Base-by-base conservation (phyloP, 2,888 invertebrate species). In the Argynnis bischoffii region DNA sequence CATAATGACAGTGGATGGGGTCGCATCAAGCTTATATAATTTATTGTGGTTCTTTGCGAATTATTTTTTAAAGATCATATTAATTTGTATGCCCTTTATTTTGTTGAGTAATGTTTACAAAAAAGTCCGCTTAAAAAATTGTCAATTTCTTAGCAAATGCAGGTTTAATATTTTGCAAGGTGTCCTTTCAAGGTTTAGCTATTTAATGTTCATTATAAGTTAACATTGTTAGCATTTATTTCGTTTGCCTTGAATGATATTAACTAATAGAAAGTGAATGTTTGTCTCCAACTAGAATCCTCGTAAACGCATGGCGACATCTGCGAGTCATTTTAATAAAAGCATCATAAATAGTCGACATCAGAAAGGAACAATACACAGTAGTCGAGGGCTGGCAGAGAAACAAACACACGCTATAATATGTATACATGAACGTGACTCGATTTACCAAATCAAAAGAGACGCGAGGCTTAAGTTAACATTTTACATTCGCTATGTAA, bases 371-470 rank as follows among this genome's bases (percentile, higher is more conserved):
- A 82, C 79, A 83, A 84, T 81, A 81, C 82, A 83, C 84, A 86
- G 83, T 84, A 85, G 84, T 83, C 81, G 81, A 81, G 78, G 67
- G 69, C 80, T 77, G 79, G 78, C 81, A 82, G 79, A 84, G 84
- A 84, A 83, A 87, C 81, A 86, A 81, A 87, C 84, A 84, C 78
- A 84, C 80, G 82, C 81, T 76, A 26, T 59, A 47, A 65, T 65
- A 66, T 21, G 78, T 79, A 75, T 75, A 75, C 76, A 74, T 75
- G 82, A 79, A 90, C 90, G 92, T 91, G 91, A 89, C 90, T 90
- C 86, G 89, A 84, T 86, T 90, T 89, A 92, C 92, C 92, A 91
- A 92, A 91, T 86, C 85, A 83, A 79, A 81, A 82, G 85, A 86
- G 85, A 86, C 84, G 87, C 87, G 88, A 90, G 87, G 85, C 87